A percentile compares a stretch with the other conserved stretches of the same genome.
phyloP scores from a whole-genome alignment of 2,888 invertebrate species.

The Nudaria mundana region DNA sequence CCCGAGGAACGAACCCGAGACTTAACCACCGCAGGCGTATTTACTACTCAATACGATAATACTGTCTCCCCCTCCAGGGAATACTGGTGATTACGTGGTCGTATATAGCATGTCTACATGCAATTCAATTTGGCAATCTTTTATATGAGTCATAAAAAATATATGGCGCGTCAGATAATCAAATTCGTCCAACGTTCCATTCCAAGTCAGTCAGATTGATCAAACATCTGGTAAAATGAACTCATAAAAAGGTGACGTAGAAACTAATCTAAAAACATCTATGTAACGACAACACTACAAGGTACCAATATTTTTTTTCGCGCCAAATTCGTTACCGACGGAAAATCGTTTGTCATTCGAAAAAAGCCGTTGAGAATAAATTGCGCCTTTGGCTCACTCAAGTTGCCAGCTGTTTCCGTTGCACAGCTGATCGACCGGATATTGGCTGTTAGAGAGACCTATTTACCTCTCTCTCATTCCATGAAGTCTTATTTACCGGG shows the following conservation, averaged over 20 bases:
- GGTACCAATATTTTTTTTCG: constrained; percentile 40
- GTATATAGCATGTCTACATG: background rate
- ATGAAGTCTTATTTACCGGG: constrained; percentile 39
- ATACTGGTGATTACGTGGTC: too few relatives aligned
- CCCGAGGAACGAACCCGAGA: too few relatives aligned
- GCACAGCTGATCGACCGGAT: constrained; percentile 79
- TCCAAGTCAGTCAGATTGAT: constrained; percentile 15
- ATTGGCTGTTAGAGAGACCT: constrained; percentile 70
- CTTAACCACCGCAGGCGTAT: too few relatives aligned
- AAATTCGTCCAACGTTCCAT: constrained; percentile 6
- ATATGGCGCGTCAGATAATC: constrained; percentile 7
- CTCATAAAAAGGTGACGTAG: constrained; percentile 37
- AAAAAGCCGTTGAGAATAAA: constrained; percentile 59
- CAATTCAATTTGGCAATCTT: background rate
- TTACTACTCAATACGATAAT: too few relatives aligned
- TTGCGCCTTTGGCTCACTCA: constrained; percentile 55
- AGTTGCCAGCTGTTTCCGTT: constrained; percentile 75
- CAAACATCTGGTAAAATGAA: constrained; percentile 37
- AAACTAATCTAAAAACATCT: constrained; percentile 38
- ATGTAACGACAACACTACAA: constrained; percentile 40
- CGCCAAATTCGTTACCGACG: constrained; percentile 47
- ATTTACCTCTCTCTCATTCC: constrained; percentile 44
- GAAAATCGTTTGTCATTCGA: constrained; percentile 54
- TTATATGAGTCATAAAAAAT: background rate
- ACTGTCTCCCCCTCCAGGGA: too few relatives aligned